Base-by-base conservation (phyloP, 1,140 invertebrate species). In the Augochlora pura region DNA sequence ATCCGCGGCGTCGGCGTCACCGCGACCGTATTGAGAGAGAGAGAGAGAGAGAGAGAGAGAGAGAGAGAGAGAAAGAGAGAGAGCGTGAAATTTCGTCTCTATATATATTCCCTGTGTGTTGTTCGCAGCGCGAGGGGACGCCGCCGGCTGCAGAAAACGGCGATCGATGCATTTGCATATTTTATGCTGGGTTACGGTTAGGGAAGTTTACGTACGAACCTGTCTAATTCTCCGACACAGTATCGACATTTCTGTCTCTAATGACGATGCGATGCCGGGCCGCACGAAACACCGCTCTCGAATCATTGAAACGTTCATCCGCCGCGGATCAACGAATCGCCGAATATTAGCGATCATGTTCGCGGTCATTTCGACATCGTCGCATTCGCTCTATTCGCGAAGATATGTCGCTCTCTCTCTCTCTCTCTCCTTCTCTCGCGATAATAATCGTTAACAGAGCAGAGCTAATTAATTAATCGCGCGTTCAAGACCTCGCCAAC, bases 141-240 rank as follows among this genome's bases (percentile, higher is more conserved):
- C 67, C 32, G 14, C 67, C 9, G 7, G 4, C 39, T 5, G n/a
- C 23, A 2, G 38, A 14, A 68, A 68, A 23, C 2, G 23, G 39
- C 65, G 74, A 54, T 76, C 74, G 74, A 76, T 76, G 74, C 54
- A 38, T 69, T 38, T 76, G 65, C 74, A 76, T 76, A 76, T 68
- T 76, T 76, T 27, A 76, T 76, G 14, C 23, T 8, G 21, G 0
- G 73, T 75, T 75, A 67, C 73, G 18, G 39, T 49, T 68, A 23
- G 25, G 39, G 27, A 76, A 69, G 54, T 65, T 49, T 27, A 60
- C 46, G 39, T 21, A 69, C 39, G 46, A 69, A 27, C 39, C 21
- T 23, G 54, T 8, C 59, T 68, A 76, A 76, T 59, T 76, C 59
- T 60, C 25, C 60, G 27, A 23, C 8, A 46, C 8, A 46, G 21